A percentile compares a stretch with the other conserved stretches of the same genome.
Evolutionary conservation across 1,140 invertebrate species (phyloP).

Genomic region (Berghia stephanieae): DNA sequence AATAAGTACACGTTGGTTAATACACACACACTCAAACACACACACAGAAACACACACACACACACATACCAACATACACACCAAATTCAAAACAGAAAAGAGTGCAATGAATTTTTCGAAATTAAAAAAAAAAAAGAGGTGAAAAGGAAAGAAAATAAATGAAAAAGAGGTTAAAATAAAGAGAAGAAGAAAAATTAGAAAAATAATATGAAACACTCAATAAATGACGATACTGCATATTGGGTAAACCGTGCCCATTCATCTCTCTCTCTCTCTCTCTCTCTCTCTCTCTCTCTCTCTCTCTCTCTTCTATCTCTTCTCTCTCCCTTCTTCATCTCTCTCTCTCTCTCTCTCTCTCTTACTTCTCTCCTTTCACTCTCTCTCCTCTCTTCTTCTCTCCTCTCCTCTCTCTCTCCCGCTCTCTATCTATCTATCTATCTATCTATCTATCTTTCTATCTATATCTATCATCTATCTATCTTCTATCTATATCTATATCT

Average conservation of each 20-base stretch:
- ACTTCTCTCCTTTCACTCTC: neutral
- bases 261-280: neutral
- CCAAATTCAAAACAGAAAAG: neutral
- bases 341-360: constrained; percentile 13
- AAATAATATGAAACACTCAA: too few species aligned
- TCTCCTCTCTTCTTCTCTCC: neutral
- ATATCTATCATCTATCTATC: too few species aligned
- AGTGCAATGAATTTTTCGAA: neutral
- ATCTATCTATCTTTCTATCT: too few species aligned
- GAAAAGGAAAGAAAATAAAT: neutral
- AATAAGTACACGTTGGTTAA: neutral
- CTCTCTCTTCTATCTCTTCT: too few species aligned
- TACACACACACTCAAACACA: neutral
- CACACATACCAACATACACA: neutral
- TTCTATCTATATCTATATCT: too few species aligned
- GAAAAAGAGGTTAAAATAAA: neutral
- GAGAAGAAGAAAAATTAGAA: neutral
- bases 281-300: neutral
- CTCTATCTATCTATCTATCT: neutral
- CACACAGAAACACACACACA: neutral
- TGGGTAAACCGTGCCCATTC: neutral
- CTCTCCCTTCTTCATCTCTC: constrained; percentile 17
- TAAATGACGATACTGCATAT: neutral
- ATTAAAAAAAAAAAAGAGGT: neutral
- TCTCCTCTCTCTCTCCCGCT: neutral